These are phyloP conservation scores for Donacobius atricapilla DNA, from an alignment of 2,113 vertebrate genomes.

Conservation along the genomic window DNA sequence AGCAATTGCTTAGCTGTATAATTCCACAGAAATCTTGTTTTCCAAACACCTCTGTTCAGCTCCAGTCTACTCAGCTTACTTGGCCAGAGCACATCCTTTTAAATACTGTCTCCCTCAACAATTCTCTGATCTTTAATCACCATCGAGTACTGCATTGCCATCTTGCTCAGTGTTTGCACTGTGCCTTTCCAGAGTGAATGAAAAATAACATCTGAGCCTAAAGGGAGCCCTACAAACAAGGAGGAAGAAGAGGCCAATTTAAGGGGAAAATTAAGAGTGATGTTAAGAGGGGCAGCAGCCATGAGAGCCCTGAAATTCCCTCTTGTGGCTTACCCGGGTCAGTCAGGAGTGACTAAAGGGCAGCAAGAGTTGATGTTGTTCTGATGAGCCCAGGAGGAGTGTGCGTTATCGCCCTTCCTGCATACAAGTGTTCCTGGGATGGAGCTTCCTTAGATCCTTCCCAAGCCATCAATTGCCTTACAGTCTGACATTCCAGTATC, in stretches of 20 bases:
- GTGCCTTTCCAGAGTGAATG: not conserved
- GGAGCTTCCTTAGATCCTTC: not conserved
- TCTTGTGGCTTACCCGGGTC: not conserved
- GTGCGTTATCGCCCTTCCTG: not conserved
- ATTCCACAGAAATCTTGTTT: not conserved
- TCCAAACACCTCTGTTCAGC: not conserved
- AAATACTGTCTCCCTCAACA: not conserved
- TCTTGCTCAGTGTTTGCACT: not conserved
- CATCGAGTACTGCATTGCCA: not conserved
- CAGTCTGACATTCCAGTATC: not conserved
- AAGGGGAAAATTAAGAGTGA: not conserved
- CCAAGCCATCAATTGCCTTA: not conserved
- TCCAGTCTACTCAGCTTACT: not conserved
- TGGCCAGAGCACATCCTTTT: not conserved
- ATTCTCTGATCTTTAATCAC: conserved; percentile 19
- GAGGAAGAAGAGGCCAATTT: not conserved
- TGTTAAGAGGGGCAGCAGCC: not conserved
- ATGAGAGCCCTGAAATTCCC: not conserved
- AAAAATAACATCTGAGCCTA: not conserved
- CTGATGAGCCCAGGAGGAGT: not conserved
- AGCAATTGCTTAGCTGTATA: not conserved
- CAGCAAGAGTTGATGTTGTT: not conserved
- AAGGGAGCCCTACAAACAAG: not conserved
- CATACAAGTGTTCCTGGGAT: not conserved
- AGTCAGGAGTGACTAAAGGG: not conserved